phyloP scores from a whole-genome alignment of 2,113 vertebrate genomes.

The Malurus cyaneus region DNA sequence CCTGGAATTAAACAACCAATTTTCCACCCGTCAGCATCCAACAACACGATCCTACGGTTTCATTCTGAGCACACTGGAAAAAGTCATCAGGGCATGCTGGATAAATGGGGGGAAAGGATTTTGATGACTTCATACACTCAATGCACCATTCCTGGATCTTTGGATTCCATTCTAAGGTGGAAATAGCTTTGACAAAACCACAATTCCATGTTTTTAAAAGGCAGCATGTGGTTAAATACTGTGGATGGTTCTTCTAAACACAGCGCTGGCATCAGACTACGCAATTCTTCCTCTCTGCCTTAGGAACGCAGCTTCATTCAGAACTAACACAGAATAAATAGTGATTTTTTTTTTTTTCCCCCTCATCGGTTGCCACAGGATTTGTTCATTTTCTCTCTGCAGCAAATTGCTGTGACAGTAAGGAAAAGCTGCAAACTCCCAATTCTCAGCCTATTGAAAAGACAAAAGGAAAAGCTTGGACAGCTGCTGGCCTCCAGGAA shows the following conservation, averaged over 20 bases:
- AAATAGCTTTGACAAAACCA: neutral
- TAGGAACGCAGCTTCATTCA: neutral
- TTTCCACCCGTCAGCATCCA: constrained; percentile 50
- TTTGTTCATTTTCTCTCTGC: neutral
- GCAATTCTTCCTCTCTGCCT: neutral
- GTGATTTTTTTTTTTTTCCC: neutral
- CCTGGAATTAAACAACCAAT: constrained; percentile 56
- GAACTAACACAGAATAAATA: neutral
- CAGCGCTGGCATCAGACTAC: neutral
- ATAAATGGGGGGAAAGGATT: neutral
- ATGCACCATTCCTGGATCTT: neutral
- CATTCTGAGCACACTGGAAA: neutral
- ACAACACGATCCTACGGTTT: neutral
- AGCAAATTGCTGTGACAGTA: neutral
- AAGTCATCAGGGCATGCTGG: neutral
- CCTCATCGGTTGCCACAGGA: rapidly evolving
- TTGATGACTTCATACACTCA: neutral
- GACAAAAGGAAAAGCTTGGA: neutral
- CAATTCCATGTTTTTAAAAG: neutral
- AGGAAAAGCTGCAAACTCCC: neutral
- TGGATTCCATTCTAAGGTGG: neutral
- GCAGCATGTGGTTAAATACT: neutral
- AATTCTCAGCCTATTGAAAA: neutral
- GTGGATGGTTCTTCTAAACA: neutral
- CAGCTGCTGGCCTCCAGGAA: constrained; percentile 30